Base-by-base conservation (phyloP, 2,888 invertebrate genomes). In the Drosophila heteroneura region DNA sequence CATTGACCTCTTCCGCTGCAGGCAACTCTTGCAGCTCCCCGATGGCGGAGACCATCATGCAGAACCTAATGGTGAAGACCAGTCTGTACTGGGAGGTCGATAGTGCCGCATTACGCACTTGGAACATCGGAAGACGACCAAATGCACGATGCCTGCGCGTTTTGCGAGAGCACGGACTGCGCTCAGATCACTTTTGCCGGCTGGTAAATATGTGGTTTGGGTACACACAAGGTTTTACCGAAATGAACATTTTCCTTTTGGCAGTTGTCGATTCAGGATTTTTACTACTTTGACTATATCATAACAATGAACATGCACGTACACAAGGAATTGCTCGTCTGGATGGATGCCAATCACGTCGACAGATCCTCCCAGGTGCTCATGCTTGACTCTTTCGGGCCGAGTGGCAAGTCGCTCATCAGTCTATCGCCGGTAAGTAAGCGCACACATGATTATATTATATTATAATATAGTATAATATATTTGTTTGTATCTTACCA, bases 11-110 rank as follows among this genome's bases (percentile, higher is more conserved):
- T 1, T 28, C 9, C n/a, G 16, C 3, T 9, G n/a, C 51, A 97
- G 98, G 98, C 16, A 99, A 99, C 92, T 98, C 98, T 75, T 99
- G 98, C 92, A 95, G 98, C 7, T 98, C 98, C 5, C 98, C 98
- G 0, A 98, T 98, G 92, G 98, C 98, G 12, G 98, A 98, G 93
- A 97, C 97, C 5, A 97, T 98, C 6, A 98, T 98, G 92, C 94
- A 95, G 65, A 75, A 85, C 69, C 69, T 92, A 2, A 76, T 92
- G 68, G 76, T 71, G 1, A 85, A 83, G 59, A 94, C 96, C 70
- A 77, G 84, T 39, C 81, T 92, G 0, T 76, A 95, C 85, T 98
- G 98, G 98, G 94, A 95, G 79, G 96, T 97, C 3, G 97, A 98
- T 90, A 98, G 98, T 94, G 98, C 98, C 0, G 99, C 96, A 0